Conservation (phyloP, 2,113 vertebrate genomes). For the Rhinogobius similis region DNA sequence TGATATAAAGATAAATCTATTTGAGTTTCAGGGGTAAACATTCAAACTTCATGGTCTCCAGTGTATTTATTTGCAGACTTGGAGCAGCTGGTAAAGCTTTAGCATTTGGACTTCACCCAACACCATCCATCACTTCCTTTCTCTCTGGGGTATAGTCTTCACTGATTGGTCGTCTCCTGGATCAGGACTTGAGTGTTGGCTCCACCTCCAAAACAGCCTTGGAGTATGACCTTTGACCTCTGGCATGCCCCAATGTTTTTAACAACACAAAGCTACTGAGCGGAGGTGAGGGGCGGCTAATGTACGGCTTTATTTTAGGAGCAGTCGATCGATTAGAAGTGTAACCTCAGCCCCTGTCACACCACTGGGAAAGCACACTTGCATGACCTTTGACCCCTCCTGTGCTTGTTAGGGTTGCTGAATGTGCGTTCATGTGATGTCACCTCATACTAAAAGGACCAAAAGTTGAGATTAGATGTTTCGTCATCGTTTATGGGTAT, state of each 20-base stretch:
- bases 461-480: neutral
- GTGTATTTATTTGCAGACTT: neutral
- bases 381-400: slow-evolving; percentile 54
- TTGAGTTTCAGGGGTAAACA: neutral
- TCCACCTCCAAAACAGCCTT: slow-evolving; percentile 20
- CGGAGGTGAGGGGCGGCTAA: neutral
- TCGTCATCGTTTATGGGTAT: neutral
- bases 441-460: neutral
- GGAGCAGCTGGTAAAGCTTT: neutral
- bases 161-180: neutral
- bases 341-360: slow-evolving; percentile 29
- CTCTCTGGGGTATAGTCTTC: slow-evolving; percentile 24
- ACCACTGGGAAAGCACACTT: slow-evolving; percentile 17
- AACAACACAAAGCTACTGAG: slow-evolving; percentile 10
- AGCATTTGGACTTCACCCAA: neutral
- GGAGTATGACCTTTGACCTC: slow-evolving; percentile 26
- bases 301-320: slow-evolving; percentile 34
- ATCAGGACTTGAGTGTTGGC: slow-evolving; percentile 25
- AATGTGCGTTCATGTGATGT: slow-evolving; percentile 33
- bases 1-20: neutral
- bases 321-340: slow-evolving; percentile 22
- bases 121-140: slow-evolving; percentile 16
- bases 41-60: too few relatives aligned
- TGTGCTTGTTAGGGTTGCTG: slow-evolving; percentile 62
- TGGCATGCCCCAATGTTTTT: slow-evolving; percentile 18